These are phyloP conservation scores for Drosophila guanche DNA, from an alignment of 1,140 invertebrate species.

Conservation along the genomic window DNA sequence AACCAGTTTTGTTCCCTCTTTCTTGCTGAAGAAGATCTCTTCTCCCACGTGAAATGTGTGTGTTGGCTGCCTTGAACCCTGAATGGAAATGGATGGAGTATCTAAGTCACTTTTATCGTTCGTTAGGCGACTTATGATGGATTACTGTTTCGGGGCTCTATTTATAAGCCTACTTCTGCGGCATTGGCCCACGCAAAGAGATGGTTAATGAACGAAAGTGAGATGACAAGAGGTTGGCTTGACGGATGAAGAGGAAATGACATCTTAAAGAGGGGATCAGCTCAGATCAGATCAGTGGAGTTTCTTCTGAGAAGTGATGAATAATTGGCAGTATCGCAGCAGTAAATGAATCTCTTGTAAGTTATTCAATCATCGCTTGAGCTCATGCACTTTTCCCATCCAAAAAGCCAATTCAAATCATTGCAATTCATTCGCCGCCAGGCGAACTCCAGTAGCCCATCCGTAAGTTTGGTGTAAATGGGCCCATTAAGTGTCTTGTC, in stretches of 20 bases:
- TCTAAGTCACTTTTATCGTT: conserved; percentile 20
- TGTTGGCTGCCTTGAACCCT: conserved; percentile 51
- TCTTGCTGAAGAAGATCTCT: conserved; percentile 19
- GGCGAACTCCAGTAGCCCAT: conserved; percentile 41
- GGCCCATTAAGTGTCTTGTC: conserved; percentile 41
- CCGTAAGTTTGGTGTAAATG: conserved; percentile 37
- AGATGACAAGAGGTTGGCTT: conserved; percentile 12
- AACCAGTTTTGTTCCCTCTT: conserved; percentile 50
- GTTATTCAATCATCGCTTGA: too few relatives aligned
- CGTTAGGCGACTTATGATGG: conserved; percentile 47
- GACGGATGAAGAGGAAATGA: neutral
- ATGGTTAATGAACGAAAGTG: conserved; percentile 35
- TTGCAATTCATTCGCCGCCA: neutral
- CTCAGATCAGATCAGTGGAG: conserved; percentile 6
- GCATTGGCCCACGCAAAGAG: conserved; percentile 23
- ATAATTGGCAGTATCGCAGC: conserved; percentile 6
- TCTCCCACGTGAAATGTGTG: conserved; percentile 26
- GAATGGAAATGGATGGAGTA: neutral
- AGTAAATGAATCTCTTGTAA: too few relatives aligned
- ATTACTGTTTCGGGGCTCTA: conserved; percentile 35
- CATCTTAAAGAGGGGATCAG: conserved; percentile 5
- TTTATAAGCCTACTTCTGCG: conserved; percentile 6
- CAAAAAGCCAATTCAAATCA: neutral
- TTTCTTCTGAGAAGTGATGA: neutral
- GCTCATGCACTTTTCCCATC: conserved; percentile 1